phyloP scores from a whole-genome alignment of 2,797 vertebrate genomes.

The Microhierax caerulescens region DNA sequence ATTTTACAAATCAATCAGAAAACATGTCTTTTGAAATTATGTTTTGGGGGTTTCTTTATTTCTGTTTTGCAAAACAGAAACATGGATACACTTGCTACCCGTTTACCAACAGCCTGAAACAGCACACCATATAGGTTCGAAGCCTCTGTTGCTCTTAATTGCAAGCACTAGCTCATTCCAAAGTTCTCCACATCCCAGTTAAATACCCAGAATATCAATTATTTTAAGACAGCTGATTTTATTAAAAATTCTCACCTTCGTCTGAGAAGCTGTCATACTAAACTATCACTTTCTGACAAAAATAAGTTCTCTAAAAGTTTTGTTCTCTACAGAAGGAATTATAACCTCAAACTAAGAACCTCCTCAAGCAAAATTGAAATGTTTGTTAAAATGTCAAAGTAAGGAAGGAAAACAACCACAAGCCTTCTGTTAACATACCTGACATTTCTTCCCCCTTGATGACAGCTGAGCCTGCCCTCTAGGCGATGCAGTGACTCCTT shows the following conservation, averaged over 20 bases:
- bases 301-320: neutral
- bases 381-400: neutral
- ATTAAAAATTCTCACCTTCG: neutral
- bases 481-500: conserved; percentile 60
- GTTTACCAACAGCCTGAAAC: neutral
- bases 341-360: neutral
- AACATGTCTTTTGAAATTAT: neutral
- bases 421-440: conserved; percentile 33
- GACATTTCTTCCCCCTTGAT: conserved; percentile 14
- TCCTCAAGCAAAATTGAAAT: neutral
- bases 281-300: neutral
- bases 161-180: neutral
- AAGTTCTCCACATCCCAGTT: neutral
- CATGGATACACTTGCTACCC: neutral
- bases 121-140: neutral
- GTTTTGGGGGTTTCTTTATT: neutral
- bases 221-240: neutral
- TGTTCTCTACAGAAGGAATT: neutral
- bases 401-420: neutral
- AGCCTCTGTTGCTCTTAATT: neutral
- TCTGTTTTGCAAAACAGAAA: neutral
- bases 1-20: neutral
- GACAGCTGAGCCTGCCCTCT: conserved; percentile 1
- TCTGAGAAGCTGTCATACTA: neutral
- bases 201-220: neutral